phyloP scores from a whole-genome alignment of 2,797 vertebrate species.

The Cyprinodon diabolis region DNA sequence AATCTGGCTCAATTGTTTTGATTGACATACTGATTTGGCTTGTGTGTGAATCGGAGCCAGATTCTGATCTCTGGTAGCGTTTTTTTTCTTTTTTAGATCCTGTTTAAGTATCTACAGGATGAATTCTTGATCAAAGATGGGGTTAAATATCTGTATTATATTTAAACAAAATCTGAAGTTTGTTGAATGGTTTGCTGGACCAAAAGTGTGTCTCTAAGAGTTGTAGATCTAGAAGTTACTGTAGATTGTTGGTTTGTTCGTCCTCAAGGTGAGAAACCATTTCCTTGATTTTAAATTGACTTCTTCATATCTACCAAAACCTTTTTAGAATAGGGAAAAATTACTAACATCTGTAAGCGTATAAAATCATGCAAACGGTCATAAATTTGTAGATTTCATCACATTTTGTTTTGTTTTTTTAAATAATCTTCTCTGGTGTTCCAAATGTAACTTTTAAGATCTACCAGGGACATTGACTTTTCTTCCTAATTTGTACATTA shows the following conservation, averaged over 20 bases:
- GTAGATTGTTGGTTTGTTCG: conserved; percentile 17
- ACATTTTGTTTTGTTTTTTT: conserved; percentile 8
- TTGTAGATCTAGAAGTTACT: conserved; percentile 28
- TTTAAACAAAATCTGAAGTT: conserved; percentile 44
- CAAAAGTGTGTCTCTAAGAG: conserved; percentile 60
- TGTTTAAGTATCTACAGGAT: conserved; percentile 34
- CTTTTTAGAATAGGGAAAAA: not conserved
- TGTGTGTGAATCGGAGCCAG: conserved; percentile 17
- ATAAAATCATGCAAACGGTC: conserved; percentile 27
- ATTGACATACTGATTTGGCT: conserved; percentile 28
- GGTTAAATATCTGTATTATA: conserved; percentile 31
- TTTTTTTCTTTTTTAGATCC: conserved; percentile 23
- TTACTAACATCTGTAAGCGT: conserved; percentile 33
- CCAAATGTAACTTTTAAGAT: conserved; percentile 31
- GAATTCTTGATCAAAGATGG: conserved; percentile 33
- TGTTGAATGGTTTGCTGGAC: conserved; percentile 66
- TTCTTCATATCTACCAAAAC: conserved; percentile 15
- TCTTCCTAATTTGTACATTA: conserved; percentile 72
- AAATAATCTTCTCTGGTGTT: conserved; percentile 35
- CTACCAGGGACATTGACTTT: conserved; percentile 32
- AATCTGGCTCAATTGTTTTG: conserved; percentile 36
- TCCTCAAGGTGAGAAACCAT: conserved; percentile 5
- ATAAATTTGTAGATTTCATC: conserved; percentile 31
- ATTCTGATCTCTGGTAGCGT: conserved; percentile 20
- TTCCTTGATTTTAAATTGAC: conserved; percentile 10